Base-by-base conservation (phyloP, 2,888 invertebrate genomes). In the Elmis aenea region DNA sequence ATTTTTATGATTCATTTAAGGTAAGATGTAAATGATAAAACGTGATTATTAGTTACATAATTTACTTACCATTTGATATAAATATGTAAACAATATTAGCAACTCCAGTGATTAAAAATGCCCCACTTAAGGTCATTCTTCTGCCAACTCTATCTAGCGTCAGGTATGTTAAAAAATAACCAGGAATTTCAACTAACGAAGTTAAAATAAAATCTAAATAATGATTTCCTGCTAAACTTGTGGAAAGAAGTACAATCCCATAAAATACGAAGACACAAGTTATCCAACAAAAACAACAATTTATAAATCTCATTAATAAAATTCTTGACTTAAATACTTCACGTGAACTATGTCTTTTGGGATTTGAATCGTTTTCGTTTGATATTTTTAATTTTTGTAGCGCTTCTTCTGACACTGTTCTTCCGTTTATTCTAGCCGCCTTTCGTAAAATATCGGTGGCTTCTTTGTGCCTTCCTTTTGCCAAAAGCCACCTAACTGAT, bases 281-380 rank as follows among this genome's bases (percentile, higher is more conserved):
- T 9, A 85, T 77, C 86, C 86, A 87, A 70, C 85, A 85, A 50
- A 85, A 76, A n/a, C 81, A 81, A 47, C 85, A 84, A 30, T 79
- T 78, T 1, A 73, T 49, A 25, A 81, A 65, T 18, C 82, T 69
- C 0, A 70, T 53, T 41, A 78, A 59, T 8, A 83, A 57, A 12
- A 70, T 70, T 24, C 62, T 68, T 0, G 78, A 77, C 33, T 62
- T 71, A 8, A 79, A 55, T 14, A 78, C 72, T 57, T 75, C 69
- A 5, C 11, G 15, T 10, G 44, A 26, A 2, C 43, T 43, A 32
- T 48, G 46, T 23, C 12, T 37, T 29, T 16, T 20, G 6, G 30
- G 13, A 24, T 46, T 40, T 2, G 23, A 22, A 16, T 33, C 9
- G 15, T 43, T 34, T 24, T 42, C 25, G 13, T 38, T 26, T 11